Percentiles rank a stretch among this genome's conserved stretches.
phyloP scores from a whole-genome alignment of 2,797 vertebrate genomes.

The Xiphophorus birchmanni region DNA sequence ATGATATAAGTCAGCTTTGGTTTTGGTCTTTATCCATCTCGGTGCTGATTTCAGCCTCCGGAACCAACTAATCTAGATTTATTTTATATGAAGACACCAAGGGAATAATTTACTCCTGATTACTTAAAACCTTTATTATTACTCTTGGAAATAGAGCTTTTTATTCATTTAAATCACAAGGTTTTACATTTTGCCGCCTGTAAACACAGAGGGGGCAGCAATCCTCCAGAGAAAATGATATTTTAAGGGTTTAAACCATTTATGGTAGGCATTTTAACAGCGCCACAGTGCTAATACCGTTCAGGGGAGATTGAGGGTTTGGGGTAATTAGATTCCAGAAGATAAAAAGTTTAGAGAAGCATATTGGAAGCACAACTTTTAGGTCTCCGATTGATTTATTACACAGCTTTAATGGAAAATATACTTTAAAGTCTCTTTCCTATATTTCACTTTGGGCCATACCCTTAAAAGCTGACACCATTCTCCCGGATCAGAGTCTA shows the following conservation, averaged over 20 bases:
- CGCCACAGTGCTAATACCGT: not conserved
- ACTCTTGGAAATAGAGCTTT: not conserved
- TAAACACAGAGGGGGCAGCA: not conserved
- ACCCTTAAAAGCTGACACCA: not conserved
- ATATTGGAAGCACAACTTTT: not conserved
- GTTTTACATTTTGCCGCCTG: not conserved
- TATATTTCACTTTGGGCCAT: constrained; percentile 15
- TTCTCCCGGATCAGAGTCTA: constrained; percentile 5
- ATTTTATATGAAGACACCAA: not conserved
- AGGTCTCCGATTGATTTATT: not conserved
- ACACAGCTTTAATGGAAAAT: not conserved
- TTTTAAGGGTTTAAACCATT: not conserved
- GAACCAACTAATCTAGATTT: not conserved
- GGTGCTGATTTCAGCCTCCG: not conserved
- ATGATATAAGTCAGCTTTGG: not conserved
- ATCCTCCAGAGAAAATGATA: not conserved
- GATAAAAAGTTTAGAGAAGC: not conserved
- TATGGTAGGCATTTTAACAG: not conserved
- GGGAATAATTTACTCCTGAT: not conserved
- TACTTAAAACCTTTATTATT: not conserved
- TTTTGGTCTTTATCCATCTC: not conserved
- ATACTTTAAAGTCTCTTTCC: not conserved
- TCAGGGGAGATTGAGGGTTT: not conserved
- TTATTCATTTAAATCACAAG: not conserved
- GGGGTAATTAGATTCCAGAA: not conserved